Evolutionary conservation across 2,888 invertebrate species (phyloP).

Genomic region (Cheilosia vulpina): DNA sequence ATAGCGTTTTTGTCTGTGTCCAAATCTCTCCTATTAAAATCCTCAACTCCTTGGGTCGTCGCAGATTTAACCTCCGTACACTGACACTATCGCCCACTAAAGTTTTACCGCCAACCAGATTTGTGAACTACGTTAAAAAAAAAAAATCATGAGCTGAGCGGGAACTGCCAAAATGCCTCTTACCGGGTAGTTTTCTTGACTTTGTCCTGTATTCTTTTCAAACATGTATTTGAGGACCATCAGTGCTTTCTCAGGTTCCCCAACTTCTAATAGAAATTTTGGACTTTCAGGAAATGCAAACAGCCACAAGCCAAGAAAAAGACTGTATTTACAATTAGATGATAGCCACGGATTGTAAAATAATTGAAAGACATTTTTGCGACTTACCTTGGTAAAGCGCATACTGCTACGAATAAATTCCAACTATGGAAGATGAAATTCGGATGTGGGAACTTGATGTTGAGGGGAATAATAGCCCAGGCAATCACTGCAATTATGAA

Average conservation of each 20-base stretch:
- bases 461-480: conserved; percentile 90
- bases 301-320: conserved; percentile 85
- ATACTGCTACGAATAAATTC: conserved; percentile 91
- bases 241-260: conserved; percentile 90
- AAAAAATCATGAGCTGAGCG: not conserved
- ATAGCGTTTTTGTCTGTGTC: conserved; percentile 90
- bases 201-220: conserved; percentile 88
- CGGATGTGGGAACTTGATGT: conserved; percentile 86
- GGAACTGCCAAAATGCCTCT: conserved; percentile 69
- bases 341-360: not conserved
- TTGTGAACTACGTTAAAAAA: conserved; percentile 86
- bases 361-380: not conserved
- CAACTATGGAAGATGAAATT: conserved; percentile 90
- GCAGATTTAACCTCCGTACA: conserved; percentile 88
- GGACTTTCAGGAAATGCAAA: conserved; percentile 92
- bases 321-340: conserved; percentile 74
- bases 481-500: conserved; percentile 86
- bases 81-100: conserved; percentile 80
- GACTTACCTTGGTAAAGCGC: conserved; percentile 87
- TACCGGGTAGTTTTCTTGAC: conserved; percentile 89
- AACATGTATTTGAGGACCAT: conserved; percentile 88
- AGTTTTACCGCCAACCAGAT: conserved; percentile 87
- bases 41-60: conserved; percentile 89
- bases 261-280: conserved; percentile 91
- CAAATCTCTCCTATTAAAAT: conserved; percentile 89